These are phyloP conservation scores for Stichodactyla mertensii DNA, from an alignment of 64 coral and sea anemone genomes.

Conservation along the genomic window DNA sequence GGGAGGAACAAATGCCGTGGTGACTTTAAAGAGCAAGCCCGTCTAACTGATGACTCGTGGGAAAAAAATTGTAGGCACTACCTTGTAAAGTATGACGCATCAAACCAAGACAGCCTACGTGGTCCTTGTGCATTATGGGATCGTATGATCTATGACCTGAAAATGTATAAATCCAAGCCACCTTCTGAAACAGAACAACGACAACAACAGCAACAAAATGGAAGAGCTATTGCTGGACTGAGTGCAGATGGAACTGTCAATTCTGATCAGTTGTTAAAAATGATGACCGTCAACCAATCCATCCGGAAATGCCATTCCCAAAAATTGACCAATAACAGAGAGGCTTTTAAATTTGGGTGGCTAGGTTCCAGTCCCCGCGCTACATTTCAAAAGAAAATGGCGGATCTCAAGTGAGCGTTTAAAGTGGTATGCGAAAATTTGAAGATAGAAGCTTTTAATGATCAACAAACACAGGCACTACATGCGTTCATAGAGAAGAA, in stretches of 20 bases:
- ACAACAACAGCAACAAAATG: background rate
- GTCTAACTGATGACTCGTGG: background rate
- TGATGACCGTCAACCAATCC: conserved; percentile 1
- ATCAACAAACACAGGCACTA: background rate
- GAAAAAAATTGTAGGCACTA: conserved; percentile 8
- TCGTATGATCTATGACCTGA: background rate
- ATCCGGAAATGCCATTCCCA: too few species aligned
- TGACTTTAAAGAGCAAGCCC: background rate
- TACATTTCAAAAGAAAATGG: background rate
- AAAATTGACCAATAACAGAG: too few species aligned
- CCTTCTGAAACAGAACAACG: background rate
- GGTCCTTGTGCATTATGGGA: conserved; percentile 2
- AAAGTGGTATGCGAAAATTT: background rate
- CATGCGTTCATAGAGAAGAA: background rate
- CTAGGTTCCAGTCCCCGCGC: too few species aligned
- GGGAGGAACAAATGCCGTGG: conserved; percentile 3
- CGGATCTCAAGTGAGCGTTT: background rate
- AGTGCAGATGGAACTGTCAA: background rate
- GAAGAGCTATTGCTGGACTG: background rate
- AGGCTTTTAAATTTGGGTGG: too few species aligned
- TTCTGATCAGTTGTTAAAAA: conserved; percentile 4
- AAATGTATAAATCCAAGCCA: background rate
- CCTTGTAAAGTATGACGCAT: conserved; percentile 6
- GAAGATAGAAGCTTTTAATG: background rate
- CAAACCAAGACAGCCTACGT: background rate